These are phyloP conservation scores for Eospalax fontanierii DNA, from an alignment of 2,797 vertebrate species.

Conservation along the genomic window DNA sequence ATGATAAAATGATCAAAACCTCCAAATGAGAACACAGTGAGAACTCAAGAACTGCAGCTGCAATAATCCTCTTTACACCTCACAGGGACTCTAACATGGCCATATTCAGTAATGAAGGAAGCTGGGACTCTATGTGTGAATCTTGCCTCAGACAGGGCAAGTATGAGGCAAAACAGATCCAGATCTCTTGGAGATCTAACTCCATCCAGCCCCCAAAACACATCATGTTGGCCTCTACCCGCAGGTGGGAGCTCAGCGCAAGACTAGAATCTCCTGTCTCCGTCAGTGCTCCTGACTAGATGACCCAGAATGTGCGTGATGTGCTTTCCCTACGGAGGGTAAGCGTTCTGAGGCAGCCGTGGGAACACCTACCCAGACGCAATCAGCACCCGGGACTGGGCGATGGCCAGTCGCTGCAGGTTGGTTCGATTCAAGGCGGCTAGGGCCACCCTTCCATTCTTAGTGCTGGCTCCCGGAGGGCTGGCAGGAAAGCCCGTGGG, in stretches of 20 bases:
- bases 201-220: too few species aligned
- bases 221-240: neutral
- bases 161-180: too few species aligned
- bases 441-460: conserved; percentile 91
- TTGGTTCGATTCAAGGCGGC: conserved; percentile 93
- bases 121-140: neutral
- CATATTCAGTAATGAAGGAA: neutral
- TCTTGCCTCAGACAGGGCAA: neutral
- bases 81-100: accelerated
- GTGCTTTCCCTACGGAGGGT: conserved; percentile 43
- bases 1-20: neutral
- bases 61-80: neutral
- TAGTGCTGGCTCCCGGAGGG: conserved; percentile 85
- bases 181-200: neutral
- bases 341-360: conserved; percentile 72
- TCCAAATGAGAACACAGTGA: neutral
- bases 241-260: neutral
- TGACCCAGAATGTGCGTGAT: accelerated
- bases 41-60: too few species aligned
- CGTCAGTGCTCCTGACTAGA: neutral
- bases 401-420: conserved; percentile 95
- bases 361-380: conserved; percentile 94
- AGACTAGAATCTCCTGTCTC: neutral
- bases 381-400: conserved; percentile 96
- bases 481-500: conserved; percentile 84